Evolutionary conservation across 2,797 vertebrate genomes (phyloP).

Genomic region (Peromyscus aztecus): DNA sequence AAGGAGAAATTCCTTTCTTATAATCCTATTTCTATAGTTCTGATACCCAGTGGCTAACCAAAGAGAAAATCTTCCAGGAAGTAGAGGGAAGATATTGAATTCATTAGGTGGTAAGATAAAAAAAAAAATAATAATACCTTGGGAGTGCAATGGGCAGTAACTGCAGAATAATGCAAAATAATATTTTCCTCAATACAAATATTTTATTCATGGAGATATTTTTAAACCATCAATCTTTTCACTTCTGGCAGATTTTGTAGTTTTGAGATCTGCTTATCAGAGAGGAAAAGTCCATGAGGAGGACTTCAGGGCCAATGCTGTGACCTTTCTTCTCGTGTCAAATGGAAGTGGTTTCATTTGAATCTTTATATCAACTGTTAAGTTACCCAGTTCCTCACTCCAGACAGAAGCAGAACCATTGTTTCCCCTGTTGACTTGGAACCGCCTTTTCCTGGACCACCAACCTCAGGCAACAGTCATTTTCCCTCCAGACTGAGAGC

Average conservation of each 20-base stretch:
- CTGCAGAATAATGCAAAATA: background rate
- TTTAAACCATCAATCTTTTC: constrained; percentile 42
- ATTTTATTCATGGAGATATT: constrained; percentile 40
- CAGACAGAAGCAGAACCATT: background rate
- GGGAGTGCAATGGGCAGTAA: background rate
- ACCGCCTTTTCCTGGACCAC: background rate
- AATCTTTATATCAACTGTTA: background rate
- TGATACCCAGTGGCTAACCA: background rate
- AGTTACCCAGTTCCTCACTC: constrained; percentile 8
- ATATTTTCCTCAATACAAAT: constrained; percentile 8
- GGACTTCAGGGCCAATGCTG: background rate
- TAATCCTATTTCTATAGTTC: background rate
- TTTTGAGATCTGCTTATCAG: constrained; percentile 25
- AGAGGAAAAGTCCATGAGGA: constrained; percentile 45
- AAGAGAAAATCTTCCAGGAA: background rate
- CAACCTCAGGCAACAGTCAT: background rate
- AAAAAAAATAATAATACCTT: background rate
- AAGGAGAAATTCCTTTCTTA: background rate
- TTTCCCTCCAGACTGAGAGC: background rate
- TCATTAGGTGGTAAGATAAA: background rate
- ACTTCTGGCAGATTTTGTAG: constrained; percentile 11
- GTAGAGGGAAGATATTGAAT: background rate
- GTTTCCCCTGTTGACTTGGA: background rate
- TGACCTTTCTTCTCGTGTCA: constrained; percentile 1
- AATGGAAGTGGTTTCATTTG: background rate